Base-by-base conservation (phyloP, 2,888 invertebrate genomes). In the Diarsia brunnea region DNA sequence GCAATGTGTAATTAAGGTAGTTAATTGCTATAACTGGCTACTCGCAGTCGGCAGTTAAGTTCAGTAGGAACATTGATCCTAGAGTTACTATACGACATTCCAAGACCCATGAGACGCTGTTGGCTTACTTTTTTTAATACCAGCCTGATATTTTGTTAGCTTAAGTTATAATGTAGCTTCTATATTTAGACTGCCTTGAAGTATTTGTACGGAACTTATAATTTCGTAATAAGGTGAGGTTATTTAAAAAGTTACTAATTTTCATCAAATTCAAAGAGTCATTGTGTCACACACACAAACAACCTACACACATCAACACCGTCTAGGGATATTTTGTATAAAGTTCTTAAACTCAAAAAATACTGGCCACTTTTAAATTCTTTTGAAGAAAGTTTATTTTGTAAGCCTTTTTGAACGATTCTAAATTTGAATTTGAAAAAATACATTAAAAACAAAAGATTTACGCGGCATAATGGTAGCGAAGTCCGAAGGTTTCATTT, bases 61-160 rank as follows among this genome's bases (percentile, higher is more conserved):
- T 58, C 16, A 69, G 67, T 61, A 55, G 31, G 69, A 51, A 72
- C 78, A 60, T 66, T 73, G 72, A 61, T 84, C 72, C 72, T 67
- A 61, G 31, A 60, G 53, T 45, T 60, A 75, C 63, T 24, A 65
- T 68, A 69, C 75, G n/a, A 72, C 74, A 75, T 84, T 79, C 75
- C 80, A 80, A 73, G 45, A 70, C 55, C 70, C 27, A 70, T 75
- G 55, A 71, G 61, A 67, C 12, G 31, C 14, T 51, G 45, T 38
- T 72, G 47, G 45, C 55, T 75, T 61, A 72, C 43, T 72, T 49
- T 75, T 58, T 58, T 67, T 31, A 58, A 63, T 70, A 51, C 14
- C 49, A 51, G 21, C 19, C 43, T 43, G 49, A 49, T 38, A 66
- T 64, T 64, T 72, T 69, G n/a, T 53, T 43, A 55, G 24, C 24